These are phyloP conservation scores for Solea senegalensis DNA, from an alignment of 2,113 vertebrate genomes.

Conservation along the genomic window DNA sequence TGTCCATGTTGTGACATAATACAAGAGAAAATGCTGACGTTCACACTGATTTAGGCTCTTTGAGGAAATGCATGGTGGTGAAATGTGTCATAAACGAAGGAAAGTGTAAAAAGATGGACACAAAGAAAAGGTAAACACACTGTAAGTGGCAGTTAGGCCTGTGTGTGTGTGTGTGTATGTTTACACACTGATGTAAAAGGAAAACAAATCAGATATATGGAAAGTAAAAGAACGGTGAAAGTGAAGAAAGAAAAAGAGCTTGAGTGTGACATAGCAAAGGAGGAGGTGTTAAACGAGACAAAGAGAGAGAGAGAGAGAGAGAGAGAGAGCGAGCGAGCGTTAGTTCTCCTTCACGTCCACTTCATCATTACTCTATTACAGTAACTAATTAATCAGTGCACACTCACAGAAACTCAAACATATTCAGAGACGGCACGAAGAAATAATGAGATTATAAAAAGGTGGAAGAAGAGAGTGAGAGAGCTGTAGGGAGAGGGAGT, in stretches of 20 bases:
- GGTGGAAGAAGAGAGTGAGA: constrained; percentile 25
- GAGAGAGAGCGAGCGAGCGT: constrained; percentile 1
- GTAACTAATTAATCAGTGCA: constrained; percentile 24
- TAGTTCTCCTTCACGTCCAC: constrained; percentile 11
- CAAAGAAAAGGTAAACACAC: constrained; percentile 29
- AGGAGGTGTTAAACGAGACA: constrained; percentile 49
- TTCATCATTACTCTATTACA: constrained; percentile 46
- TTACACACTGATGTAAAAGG: background rate
- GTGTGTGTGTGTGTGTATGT: constrained; percentile 2
- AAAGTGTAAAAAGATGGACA: constrained; percentile 31
- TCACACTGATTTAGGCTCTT: constrained; percentile 33
- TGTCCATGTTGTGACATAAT: constrained; percentile 3
- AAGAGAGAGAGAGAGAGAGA: constrained; percentile 21
- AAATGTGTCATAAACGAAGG: constrained; percentile 42
- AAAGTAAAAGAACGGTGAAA: background rate
- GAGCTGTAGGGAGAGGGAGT: constrained; percentile 14
- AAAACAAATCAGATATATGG: background rate
- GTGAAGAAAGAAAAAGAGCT: constrained; percentile 40
- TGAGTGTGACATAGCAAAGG: constrained; percentile 37
- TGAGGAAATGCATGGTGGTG: constrained; percentile 36
- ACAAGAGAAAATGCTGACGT: constrained; percentile 10
- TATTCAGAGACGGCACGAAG: constrained; percentile 26
- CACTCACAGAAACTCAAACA: constrained; percentile 30
- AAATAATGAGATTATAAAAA: constrained; percentile 53
- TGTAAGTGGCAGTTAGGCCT: constrained; percentile 4